phyloP scores from a whole-genome alignment of 2,888 invertebrate species.

The Pseudococcus longispinus region DNA sequence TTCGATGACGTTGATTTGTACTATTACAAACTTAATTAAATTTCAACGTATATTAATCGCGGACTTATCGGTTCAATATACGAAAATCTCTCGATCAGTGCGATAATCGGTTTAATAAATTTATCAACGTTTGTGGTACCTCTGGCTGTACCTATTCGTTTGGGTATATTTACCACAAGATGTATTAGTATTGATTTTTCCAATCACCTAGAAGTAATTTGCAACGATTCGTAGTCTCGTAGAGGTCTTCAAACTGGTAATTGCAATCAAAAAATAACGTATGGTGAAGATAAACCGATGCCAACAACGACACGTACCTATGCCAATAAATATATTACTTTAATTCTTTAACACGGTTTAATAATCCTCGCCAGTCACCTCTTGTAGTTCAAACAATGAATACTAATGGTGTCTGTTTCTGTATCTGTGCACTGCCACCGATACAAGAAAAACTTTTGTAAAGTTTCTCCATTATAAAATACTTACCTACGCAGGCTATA shows the following conservation, averaged over 20 bases:
- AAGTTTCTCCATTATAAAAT: background rate
- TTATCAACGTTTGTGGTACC: background rate
- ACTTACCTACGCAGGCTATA: background rate
- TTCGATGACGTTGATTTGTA: slow-evolving; percentile 13
- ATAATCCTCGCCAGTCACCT: background rate
- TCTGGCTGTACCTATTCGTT: background rate
- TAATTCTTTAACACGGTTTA: background rate
- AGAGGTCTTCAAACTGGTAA: slow-evolving; percentile 32
- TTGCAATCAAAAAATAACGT: background rate
- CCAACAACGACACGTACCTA: background rate
- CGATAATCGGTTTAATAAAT: slow-evolving; percentile 24
- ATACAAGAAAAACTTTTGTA: background rate
- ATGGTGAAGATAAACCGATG: background rate
- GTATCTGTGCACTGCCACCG: background rate
- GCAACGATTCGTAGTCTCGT: background rate
- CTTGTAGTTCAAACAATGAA: background rate
- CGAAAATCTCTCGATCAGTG: background rate
- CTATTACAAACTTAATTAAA: slow-evolving; percentile 40
- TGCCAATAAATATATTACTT: background rate
- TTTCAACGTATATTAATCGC: background rate
- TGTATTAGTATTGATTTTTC: background rate
- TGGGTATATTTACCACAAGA: background rate
- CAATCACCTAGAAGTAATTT: background rate
- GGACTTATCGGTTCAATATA: slow-evolving; percentile 31
- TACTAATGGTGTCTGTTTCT: background rate